A percentile compares a stretch with the other conserved stretches of the same genome.
phyloP scores from a whole-genome alignment of 2,888 invertebrate species.

The Eucriotettix oculatus region DNA sequence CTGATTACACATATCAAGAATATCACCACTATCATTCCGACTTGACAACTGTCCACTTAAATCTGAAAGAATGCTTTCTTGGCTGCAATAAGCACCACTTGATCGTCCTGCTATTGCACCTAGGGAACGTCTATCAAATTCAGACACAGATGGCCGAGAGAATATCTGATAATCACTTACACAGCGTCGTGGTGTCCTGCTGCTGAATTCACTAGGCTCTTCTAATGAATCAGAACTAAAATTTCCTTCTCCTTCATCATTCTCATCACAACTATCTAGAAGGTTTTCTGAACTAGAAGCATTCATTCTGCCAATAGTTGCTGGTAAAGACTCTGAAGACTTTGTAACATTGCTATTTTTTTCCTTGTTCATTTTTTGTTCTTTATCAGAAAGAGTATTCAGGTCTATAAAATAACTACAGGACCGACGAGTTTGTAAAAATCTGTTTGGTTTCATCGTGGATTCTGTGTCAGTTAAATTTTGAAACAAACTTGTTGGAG shows the following conservation, averaged over 20 bases:
- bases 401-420: slow-evolving; percentile 49
- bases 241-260: slow-evolving; percentile 42
- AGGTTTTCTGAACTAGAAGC: slow-evolving; percentile 17
- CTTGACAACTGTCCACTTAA: slow-evolving; percentile 10
- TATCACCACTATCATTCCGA: slow-evolving; percentile 21
- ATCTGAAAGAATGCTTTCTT: slow-evolving; percentile 24
- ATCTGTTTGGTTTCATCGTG: slow-evolving; percentile 15
- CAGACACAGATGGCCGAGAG: slow-evolving; percentile 23
- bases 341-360: slow-evolving; percentile 18
- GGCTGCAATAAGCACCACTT: slow-evolving; percentile 18
- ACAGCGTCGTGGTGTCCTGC: slow-evolving; percentile 38
- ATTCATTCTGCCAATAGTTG: slow-evolving; percentile 19
- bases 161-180: slow-evolving; percentile 66
- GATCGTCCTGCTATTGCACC: slow-evolving; percentile 6
- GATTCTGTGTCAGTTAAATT: slow-evolving; percentile 11
- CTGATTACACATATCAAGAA: slow-evolving; percentile 21
- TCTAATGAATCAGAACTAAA: slow-evolving; percentile 68
- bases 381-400: slow-evolving; percentile 20
- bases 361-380: slow-evolving; percentile 1
- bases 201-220: slow-evolving; percentile 37
- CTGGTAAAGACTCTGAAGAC: slow-evolving; percentile 24
- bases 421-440: slow-evolving; percentile 36
- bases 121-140: slow-evolving; percentile 3
- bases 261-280: slow-evolving; percentile 17
- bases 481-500: slow-evolving; percentile 9